These are phyloP conservation scores for Mesocricetus auratus DNA, from an alignment of 2,113 vertebrate species.

Conservation along the genomic window DNA sequence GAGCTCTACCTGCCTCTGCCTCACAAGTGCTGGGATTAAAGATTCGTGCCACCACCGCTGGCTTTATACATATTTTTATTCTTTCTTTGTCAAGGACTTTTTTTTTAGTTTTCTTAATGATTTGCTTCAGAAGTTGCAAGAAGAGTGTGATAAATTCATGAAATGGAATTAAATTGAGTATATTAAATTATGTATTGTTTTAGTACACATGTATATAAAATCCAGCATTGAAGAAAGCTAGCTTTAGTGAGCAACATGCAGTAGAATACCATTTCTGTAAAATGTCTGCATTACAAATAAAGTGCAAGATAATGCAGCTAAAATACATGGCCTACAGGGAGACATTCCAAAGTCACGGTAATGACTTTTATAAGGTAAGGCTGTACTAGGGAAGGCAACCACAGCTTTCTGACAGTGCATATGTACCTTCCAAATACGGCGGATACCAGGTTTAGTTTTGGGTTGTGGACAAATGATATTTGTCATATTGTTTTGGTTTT, in stretches of 20 bases:
- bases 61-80: background rate
- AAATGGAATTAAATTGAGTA: conserved; percentile 30
- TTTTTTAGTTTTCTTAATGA: background rate
- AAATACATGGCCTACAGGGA: background rate
- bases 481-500: conserved; percentile 31
- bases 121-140: background rate
- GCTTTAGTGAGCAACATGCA: background rate
- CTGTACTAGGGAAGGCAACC: background rate
- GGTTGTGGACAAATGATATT: background rate
- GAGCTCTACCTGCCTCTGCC: background rate
- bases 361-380: background rate
- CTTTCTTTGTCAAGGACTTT: background rate
- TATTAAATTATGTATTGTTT: background rate
- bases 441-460: background rate
- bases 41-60: too few relatives aligned
- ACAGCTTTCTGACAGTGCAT: background rate
- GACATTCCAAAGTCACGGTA: background rate
- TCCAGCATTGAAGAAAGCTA: conserved; percentile 14
- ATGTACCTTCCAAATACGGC: background rate
- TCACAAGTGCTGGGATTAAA: background rate
- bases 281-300: background rate
- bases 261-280: background rate
- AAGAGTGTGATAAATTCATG: background rate
- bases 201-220: background rate
- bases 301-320: background rate